Conservation (phyloP, 2,113 vertebrate genomes). For the Phalacrocorax brasilianus region DNA sequence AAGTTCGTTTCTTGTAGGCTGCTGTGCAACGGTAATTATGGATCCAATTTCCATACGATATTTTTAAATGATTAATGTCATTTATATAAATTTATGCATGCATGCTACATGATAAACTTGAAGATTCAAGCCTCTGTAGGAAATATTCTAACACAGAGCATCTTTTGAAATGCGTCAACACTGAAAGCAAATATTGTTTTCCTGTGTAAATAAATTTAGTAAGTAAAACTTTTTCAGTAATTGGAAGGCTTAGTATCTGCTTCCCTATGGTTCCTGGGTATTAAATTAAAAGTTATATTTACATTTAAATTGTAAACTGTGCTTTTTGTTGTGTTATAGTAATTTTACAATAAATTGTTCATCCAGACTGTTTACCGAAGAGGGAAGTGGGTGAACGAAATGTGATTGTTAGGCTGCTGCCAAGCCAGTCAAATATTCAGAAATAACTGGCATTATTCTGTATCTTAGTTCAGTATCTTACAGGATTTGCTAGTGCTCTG, state of each 20-base stretch:
- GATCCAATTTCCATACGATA: not conserved
- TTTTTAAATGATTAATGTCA: not conserved
- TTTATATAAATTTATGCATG: not conserved
- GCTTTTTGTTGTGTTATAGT: not conserved
- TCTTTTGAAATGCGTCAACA: not conserved
- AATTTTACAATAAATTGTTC: not conserved
- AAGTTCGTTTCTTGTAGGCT: not conserved
- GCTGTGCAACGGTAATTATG: not conserved
- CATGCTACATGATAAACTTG: not conserved
- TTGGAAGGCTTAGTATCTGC: not conserved
- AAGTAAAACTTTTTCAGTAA: not conserved
- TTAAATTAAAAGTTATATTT: not conserved
- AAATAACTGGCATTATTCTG: not conserved
- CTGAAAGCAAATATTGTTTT: not conserved
- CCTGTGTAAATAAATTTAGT: not conserved
- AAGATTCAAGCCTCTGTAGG: not conserved
- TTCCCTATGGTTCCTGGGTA: not conserved
- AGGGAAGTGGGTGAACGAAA: not conserved
- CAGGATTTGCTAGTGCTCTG: not conserved
- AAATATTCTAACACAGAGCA: not conserved
- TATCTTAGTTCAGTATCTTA: not conserved
- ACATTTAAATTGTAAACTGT: not conserved
- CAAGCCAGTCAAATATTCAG: not conserved
- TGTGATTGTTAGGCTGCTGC: not conserved
- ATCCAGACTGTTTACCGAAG: not conserved